Evolutionary conservation across 2,113 vertebrate genomes (phyloP), one percentile per base, ranked within the genome.

Genomic region (Istiophorus platypterus): DNA sequence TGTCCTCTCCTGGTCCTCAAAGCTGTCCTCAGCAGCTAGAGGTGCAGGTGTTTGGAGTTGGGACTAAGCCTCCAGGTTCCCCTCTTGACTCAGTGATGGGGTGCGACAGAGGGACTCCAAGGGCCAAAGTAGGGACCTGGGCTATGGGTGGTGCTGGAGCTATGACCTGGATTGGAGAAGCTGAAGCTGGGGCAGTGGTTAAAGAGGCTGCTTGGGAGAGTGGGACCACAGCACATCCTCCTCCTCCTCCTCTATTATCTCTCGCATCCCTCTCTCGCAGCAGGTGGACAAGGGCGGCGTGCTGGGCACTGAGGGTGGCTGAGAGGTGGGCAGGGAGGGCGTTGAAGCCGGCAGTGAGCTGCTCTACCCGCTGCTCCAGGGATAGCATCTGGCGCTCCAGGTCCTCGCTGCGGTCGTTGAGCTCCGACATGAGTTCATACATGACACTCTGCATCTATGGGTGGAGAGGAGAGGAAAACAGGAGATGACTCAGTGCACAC

Each of bases 401-500:
- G 92, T 99, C 98, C 91, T 99, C 98, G 0, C 98, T 99, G 87
- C 98, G 97, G 69, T 99, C 98, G 0, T 98, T 99, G 76, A 99
- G 96, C 85, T 99, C 98, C 0, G 98, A 97, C 95, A 99, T 99
- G 64, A 99, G 95, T 93, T 99, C 98, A 2, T 99, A 99, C 98
- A 99, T 99, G 91, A 99, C 97, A 0, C 96, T 99, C 94, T 99
- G 98, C 98, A 99, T 99, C 98, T 99, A 84, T 0, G 13, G 31
- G 17, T 37, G 74, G 26, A 74, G 72, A 75, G 51, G 75, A 26
- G 62, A 45, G 47, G 18, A 0, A 10, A 37, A 58, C 1, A 17
- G 64, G 54, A 61, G 59, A 31, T 56, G 74, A 84, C 14, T 85
- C 80, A 82, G 72, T 81, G 73, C 15, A 81, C 70, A 84, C 42